Evolutionary conservation across 2,113 vertebrate genomes (phyloP).

Genomic region (Rhinoptilus africanus): DNA sequence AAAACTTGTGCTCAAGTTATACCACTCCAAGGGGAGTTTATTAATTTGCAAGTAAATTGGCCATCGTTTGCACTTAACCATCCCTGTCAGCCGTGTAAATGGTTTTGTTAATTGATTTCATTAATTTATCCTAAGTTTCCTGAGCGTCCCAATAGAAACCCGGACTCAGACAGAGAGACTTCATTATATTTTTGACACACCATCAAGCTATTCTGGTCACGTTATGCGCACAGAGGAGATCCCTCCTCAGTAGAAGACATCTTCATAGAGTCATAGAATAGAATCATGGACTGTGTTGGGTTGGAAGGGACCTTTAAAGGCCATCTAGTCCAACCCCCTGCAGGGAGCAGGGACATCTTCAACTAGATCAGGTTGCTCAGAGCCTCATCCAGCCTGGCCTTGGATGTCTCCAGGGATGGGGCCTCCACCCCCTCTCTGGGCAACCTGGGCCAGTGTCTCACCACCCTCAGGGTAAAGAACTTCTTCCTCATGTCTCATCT

Average conservation of each 20-base stretch:
- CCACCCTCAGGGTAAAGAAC: too few relatives aligned
- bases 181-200: background rate
- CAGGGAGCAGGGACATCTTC: too few relatives aligned
- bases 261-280: background rate
- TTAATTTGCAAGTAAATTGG: background rate
- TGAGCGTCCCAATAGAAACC: background rate
- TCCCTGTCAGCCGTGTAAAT: background rate
- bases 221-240: background rate
- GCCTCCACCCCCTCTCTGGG: too few relatives aligned
- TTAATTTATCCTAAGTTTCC: background rate
- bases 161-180: background rate
- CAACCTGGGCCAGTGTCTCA: too few relatives aligned
- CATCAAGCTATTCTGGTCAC: background rate
- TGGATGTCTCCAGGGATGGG: too few relatives aligned
- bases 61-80: background rate
- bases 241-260: background rate
- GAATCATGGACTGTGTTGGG: too few relatives aligned
- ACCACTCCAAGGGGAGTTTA: background rate
- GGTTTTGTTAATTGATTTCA: background rate
- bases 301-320: too few relatives aligned
- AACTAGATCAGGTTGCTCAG: too few relatives aligned
- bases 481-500: too few relatives aligned
- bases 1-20: background rate
- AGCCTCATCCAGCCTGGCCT: too few relatives aligned
- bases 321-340: too few relatives aligned